These are phyloP conservation scores for Atrichornis clamosus DNA, from an alignment of 2,113 vertebrate species.

Conservation along the genomic window DNA sequence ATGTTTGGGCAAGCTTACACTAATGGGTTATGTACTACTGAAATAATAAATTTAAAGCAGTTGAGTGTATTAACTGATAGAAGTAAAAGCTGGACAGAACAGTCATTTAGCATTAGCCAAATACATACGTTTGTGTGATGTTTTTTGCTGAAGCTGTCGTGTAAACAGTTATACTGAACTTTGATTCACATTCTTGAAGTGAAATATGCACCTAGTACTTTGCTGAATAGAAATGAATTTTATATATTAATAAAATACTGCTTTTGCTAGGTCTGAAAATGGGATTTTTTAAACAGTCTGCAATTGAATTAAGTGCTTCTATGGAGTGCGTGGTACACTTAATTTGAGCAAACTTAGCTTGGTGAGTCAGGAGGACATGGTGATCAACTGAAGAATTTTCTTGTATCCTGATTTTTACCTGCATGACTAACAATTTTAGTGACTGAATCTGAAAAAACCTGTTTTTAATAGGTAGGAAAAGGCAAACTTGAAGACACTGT, in stretches of 20 bases:
- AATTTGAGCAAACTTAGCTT: neutral
- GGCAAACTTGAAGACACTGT: neutral
- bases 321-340: neutral
- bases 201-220: neutral
- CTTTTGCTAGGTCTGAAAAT: neutral
- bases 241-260: neutral
- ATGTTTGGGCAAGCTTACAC: neutral
- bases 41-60: neutral
- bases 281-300: neutral
- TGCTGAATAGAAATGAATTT: neutral
- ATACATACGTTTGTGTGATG: neutral
- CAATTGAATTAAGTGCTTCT: neutral
- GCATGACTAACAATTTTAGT: neutral
- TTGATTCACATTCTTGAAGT: neutral
- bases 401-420: neutral
- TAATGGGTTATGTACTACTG: neutral
- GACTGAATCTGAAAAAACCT: neutral
- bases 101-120: neutral
- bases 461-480: neutral
- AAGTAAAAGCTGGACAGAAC: neutral
- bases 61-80: neutral
- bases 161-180: neutral
- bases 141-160: neutral
- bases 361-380: neutral
- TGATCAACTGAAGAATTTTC: neutral